These are phyloP conservation scores for Charadrius vociferus DNA, from an alignment of 2,113 vertebrate species.

Conservation along the genomic window DNA sequence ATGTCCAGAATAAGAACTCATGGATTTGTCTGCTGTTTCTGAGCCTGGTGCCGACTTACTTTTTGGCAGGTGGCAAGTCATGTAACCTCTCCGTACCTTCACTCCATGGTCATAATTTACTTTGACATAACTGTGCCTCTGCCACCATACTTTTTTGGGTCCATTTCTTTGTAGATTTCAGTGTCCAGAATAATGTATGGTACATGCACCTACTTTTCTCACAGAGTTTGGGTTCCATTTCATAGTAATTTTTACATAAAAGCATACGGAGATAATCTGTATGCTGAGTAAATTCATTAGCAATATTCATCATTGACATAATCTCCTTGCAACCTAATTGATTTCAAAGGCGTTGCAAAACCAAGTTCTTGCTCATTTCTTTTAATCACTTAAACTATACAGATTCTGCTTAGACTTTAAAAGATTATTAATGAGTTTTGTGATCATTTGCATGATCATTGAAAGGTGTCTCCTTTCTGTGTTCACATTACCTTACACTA, in stretches of 20 bases:
- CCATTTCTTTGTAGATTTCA: not conserved
- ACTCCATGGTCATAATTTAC: rapidly evolving
- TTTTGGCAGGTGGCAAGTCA: not conserved
- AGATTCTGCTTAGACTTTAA: not conserved
- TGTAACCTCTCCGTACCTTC: not conserved
- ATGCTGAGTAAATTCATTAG: not conserved
- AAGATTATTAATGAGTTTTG: not conserved
- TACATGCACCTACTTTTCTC: not conserved
- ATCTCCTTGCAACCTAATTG: conserved; percentile 1
- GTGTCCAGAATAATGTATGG: not conserved
- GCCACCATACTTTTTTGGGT: not conserved
- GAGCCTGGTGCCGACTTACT: not conserved
- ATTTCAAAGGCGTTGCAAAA: not conserved
- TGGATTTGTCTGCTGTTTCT: not conserved
- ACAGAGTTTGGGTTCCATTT: not conserved
- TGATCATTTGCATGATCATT: not conserved
- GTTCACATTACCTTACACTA: not conserved
- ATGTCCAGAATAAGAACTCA: not conserved
- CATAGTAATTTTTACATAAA: not conserved
- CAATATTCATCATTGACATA: not conserved
- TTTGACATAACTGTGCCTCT: not conserved
- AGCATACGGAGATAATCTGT: not conserved
- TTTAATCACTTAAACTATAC: conserved; percentile 5
- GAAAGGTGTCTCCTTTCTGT: not conserved
- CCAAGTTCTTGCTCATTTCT: not conserved